Evolutionary conservation across 2,888 invertebrate genomes (phyloP), one percentile per base, ranked within the genome.

Genomic region (Pogonocherus hispidulus): DNA sequence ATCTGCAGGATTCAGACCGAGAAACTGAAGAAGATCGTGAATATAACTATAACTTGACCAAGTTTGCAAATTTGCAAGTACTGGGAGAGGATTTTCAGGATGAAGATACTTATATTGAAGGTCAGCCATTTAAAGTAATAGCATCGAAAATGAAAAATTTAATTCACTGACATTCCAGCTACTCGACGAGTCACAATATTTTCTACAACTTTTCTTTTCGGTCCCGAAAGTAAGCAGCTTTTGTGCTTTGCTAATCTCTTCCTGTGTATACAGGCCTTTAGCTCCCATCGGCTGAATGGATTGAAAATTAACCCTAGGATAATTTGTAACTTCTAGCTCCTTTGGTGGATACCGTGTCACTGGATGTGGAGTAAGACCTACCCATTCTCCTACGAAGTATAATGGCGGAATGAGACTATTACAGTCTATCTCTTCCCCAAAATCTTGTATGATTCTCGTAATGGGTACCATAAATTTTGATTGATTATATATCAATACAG

Each of bases 71-170:
- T 27, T 67, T 78, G 41, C 69, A 77, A 27, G 76, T 80, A 63
- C 37, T 56, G 46, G 62, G 82, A 22, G 76, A 75, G 1, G 49
- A 67, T 22, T 63, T 82, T 60, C 84, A 86, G 16, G 86, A 87
- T 71, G 87, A 87, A 66, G 87, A 84, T 20, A 71, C 78, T 1
- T 81, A 83, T 37, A 78, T 83, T 5, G 80, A 84, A 66, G 81
- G 85, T 16, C 86, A 87, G 78, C 86, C 87, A 18, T 93, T 93
- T 82, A 86, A 87, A 37, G 81, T 79, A 8, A 79, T 93, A 3
- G 86, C 87, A 51, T 78, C 83, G 44, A 86, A 87, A 73, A 90
- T 93, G 89, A 78, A 75, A 0, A 77, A 87, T 65, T 73, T 93
- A 3, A 86, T 87, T 59, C 79, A 83, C 64, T 11, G 66, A 49